Evolutionary conservation across 2,888 invertebrate species (phyloP).

Genomic region (Loripinus fragilis): DNA sequence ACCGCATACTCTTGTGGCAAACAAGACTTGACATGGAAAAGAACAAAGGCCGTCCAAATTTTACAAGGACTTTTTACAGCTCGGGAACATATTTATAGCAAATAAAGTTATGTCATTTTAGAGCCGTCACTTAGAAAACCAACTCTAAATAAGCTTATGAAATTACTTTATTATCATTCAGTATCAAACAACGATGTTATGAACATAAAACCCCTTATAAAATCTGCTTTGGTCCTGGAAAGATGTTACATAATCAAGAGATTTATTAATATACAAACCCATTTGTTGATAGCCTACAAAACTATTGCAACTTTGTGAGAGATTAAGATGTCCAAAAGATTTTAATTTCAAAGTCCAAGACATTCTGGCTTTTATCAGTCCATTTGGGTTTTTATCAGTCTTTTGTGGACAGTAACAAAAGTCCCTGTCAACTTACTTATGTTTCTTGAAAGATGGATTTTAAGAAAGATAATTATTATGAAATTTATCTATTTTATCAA

Average conservation of each 20-base stretch:
- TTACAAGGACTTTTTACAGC: conserved; percentile 23
- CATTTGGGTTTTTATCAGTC: not conserved
- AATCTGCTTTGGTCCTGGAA: conserved; percentile 55
- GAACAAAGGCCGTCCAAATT: conserved; percentile 13
- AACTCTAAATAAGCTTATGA: conserved; percentile 49
- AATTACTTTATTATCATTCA: conserved; percentile 58
- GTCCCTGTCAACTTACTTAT: too few relatives aligned
- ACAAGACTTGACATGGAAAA: conserved; percentile 15
- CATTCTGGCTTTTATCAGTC: not conserved
- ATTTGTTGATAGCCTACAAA: conserved; percentile 47
- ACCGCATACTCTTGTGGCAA: conserved; percentile 10
- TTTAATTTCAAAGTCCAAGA: conserved; percentile 11
- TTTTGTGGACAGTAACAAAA: too few relatives aligned
- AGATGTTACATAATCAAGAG: conserved; percentile 46
- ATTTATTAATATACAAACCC: conserved; percentile 57
- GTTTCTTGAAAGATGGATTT: too few relatives aligned
- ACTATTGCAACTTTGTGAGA: not conserved
- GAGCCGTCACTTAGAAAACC: conserved; percentile 11
- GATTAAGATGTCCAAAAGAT: conserved; percentile 13
- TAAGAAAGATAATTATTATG: too few relatives aligned
- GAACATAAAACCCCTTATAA: conserved; percentile 50
- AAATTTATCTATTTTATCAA: too few relatives aligned
- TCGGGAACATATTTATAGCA: conserved; percentile 12
- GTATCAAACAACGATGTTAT: conserved; percentile 13
- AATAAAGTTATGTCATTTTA: conserved; percentile 27